phyloP scores from a whole-genome alignment of 2,888 invertebrate species.

The Uloborus plumipes region DNA sequence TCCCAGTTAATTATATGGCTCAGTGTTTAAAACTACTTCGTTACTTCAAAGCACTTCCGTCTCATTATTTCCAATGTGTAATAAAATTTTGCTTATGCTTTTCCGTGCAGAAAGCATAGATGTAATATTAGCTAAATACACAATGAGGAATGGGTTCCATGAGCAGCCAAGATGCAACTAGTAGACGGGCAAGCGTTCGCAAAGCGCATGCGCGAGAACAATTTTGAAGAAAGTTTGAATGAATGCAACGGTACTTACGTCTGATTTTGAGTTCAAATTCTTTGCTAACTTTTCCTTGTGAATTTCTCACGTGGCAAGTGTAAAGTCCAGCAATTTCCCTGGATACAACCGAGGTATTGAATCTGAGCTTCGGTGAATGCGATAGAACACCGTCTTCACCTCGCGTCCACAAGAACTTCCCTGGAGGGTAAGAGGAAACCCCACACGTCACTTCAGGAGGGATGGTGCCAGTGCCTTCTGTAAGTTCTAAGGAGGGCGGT shows the following conservation, averaged over 20 bases:
- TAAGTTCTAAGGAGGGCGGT: slow-evolving; percentile 70
- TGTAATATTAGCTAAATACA: no score
- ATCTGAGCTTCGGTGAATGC: slow-evolving; percentile 75
- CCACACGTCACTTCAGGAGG: slow-evolving; percentile 66
- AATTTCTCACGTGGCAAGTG: slow-evolving; percentile 78
- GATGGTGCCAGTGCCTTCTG: slow-evolving; percentile 68
- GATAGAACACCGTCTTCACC: slow-evolving; percentile 74
- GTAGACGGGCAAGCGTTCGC: no score
- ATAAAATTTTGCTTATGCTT: no score
- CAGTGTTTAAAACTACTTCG: no score
- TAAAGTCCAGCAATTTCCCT: slow-evolving; percentile 83
- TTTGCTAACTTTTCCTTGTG: slow-evolving; percentile 82
- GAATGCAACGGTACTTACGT: slow-evolving; percentile 78
- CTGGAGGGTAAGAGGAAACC: slow-evolving; percentile 73
- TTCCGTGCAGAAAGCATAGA: no score
- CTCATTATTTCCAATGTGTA: no score
- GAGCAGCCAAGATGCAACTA: no score
- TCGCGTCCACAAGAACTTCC: slow-evolving; percentile 82
- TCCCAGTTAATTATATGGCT: no score
- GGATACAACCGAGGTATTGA: slow-evolving; percentile 77
- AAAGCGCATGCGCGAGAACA: no score
- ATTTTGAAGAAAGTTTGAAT: not conserved
- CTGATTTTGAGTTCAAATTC: slow-evolving; percentile 83
- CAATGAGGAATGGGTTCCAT: no score
- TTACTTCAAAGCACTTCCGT: no score